A percentile compares a stretch with the other conserved stretches of the same genome.
phyloP scores from a whole-genome alignment of 2,888 invertebrate species.

The Dasypogon diadema region DNA sequence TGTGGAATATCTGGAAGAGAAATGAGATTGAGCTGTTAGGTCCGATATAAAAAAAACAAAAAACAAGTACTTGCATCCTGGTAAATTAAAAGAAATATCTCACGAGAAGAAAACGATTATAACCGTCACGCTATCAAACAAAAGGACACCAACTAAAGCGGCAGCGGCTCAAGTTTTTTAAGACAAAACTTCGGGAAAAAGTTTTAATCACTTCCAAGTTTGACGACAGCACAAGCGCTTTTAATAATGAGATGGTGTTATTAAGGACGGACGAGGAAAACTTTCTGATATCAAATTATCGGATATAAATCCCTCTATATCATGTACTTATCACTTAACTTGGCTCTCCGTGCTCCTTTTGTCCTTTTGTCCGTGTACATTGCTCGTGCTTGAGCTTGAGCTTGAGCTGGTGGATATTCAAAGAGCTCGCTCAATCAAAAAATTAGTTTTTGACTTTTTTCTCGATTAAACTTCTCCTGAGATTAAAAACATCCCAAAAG shows the following conservation, averaged over 20 bases:
- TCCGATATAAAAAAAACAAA: background rate
- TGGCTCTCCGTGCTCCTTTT: background rate
- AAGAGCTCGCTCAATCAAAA: constrained; percentile 36
- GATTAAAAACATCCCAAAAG: background rate
- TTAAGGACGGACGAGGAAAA: constrained; percentile 39
- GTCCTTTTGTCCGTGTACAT: background rate
- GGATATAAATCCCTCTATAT: constrained; percentile 21
- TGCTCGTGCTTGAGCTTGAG: background rate
- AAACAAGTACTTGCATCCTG: constrained; percentile 7
- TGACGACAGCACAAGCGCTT: constrained; percentile 26
- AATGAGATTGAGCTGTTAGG: constrained; percentile 21
- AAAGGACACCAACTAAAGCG: background rate
- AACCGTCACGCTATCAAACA: constrained; percentile 12
- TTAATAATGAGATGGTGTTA: constrained; percentile 34
- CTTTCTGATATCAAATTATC: constrained; percentile 40
- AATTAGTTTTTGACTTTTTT: constrained; percentile 28
- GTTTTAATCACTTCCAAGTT: constrained; percentile 45
- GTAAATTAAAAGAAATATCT: constrained; percentile 14
- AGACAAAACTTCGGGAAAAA: constrained; percentile 19
- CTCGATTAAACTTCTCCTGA: background rate
- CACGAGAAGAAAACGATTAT: constrained; percentile 10
- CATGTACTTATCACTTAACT: constrained; percentile 34
- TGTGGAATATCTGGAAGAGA: constrained; percentile 65
- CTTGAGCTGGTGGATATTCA: background rate
- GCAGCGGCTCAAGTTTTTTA: background rate